Base-by-base conservation (phyloP, 2,113 vertebrate species). In the Cyprinus carpio region DNA sequence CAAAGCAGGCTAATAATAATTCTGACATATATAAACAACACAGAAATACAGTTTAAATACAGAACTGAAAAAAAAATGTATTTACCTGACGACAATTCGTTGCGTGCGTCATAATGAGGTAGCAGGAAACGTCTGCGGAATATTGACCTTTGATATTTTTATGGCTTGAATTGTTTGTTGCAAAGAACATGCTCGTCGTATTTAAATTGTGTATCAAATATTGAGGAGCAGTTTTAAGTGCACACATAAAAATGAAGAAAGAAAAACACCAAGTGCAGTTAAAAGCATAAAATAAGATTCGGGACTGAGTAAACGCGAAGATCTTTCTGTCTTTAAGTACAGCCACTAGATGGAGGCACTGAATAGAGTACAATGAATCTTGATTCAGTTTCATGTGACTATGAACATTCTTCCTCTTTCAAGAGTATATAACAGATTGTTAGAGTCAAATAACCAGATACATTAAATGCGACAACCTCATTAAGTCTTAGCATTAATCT, bases 341-440 rank as follows among this genome's bases (percentile, higher is more conserved):
- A 46, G 34, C 83, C 83, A 84, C 72, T 67, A 80, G 77, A 80
- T 81, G 78, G 78, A 27, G 78, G 31, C 78, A 46, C 25, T 6
- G 9, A 81, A 27, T 13, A 58, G 15, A 56, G 13, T 15, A 4
- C 4, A n/a, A 31, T 4, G 2, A 56, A 58, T 37, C 4, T n/a
- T 3, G 6, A 80, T 80, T 46, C 23, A 7, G 51, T 56, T 56
- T 56, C 20, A 54, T 31, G 16, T 58, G 51, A 34, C 20, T 3
- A 76, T 37, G 23, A 79, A 58, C 31, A 40, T n/a, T 78, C 31
- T 71, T 69, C 1, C 31, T 20, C 16, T 75, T 49, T 49, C 15
- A 75, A n/a, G 0, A 9, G 5, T 16, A 25, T 15, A 25, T n/a
- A 37, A 74, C 10, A 49, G 37, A 75, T 25, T 34, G 20, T 34